A percentile compares a stretch with the other conserved stretches of the same genome.
phyloP scores from a whole-genome alignment of 2,113 vertebrate species.

The Spilogale gracilis region DNA sequence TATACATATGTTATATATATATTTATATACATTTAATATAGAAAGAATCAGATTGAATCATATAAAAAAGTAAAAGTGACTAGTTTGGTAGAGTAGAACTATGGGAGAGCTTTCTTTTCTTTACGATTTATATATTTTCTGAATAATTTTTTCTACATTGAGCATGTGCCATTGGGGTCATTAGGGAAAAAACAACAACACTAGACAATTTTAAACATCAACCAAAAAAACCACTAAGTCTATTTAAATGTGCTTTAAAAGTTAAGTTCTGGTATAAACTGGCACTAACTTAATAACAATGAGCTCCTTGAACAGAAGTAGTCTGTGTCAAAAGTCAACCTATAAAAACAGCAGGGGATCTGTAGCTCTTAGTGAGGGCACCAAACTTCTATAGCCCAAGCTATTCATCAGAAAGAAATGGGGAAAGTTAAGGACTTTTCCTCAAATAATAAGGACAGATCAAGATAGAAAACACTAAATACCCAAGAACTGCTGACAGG shows the following conservation, averaged over 20 bases:
- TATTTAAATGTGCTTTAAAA: conserved; percentile 48
- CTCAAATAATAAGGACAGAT: conserved; percentile 57
- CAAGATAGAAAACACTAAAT: conserved; percentile 55
- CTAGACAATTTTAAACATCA: background rate
- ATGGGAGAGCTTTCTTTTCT: conserved; percentile 9
- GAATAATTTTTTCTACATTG: conserved; percentile 43
- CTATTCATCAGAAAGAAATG: conserved; percentile 52
- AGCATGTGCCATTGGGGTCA: background rate
- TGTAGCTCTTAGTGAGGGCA: background rate
- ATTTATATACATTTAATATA: background rate
- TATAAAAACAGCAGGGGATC: conserved; percentile 56
- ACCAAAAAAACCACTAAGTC: background rate
- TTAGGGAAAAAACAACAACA: background rate
- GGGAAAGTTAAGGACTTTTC: conserved; percentile 50
- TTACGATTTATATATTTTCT: conserved; percentile 40
- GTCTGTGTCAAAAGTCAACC: conserved; percentile 59
- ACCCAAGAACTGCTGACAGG: conserved; percentile 52
- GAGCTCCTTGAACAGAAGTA: conserved; percentile 58
- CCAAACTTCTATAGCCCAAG: background rate
- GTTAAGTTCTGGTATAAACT: conserved; percentile 62
- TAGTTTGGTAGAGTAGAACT: background rate
- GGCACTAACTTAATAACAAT: conserved; percentile 57
- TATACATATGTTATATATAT: background rate
- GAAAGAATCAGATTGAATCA: background rate
- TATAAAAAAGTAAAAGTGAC: background rate